Evolutionary conservation across 2,888 invertebrate species (phyloP).

Genomic region (Netelia fuscicornis): DNA sequence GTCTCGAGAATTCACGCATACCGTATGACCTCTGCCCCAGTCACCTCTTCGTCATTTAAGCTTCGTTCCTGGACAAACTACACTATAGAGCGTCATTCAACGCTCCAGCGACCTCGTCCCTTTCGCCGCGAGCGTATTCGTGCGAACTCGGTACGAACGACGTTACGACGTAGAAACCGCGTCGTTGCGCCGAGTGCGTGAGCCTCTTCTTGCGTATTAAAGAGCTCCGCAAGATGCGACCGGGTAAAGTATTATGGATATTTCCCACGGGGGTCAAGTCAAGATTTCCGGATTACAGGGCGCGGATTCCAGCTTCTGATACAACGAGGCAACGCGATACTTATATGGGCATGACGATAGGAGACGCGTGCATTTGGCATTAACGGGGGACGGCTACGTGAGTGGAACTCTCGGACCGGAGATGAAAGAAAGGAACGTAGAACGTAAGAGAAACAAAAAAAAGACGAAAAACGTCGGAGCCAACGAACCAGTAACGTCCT

Average conservation of each 20-base stretch:
- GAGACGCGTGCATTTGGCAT: constrained; percentile 79
- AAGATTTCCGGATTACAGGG: constrained; percentile 81
- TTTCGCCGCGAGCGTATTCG: constrained; percentile 50
- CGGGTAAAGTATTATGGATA: constrained; percentile 53
- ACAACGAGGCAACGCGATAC: constrained; percentile 73
- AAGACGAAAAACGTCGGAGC: too few relatives aligned
- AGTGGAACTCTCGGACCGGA: constrained; percentile 42
- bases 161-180: not conserved
- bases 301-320: constrained; percentile 80
- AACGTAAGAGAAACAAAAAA: too few relatives aligned
- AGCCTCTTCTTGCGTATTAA: constrained; percentile 79
- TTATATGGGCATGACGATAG: constrained; percentile 82
- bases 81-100: constrained; percentile 26
- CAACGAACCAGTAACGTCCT: not conserved
- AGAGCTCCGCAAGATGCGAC: constrained; percentile 59
- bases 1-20: constrained; percentile 60
- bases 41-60: too few relatives aligned
- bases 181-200: constrained; percentile 67
- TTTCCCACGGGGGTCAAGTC: constrained; percentile 64
- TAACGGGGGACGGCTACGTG: constrained; percentile 81
- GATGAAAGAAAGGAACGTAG: constrained; percentile 11
- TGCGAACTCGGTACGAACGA: constrained; percentile 9
- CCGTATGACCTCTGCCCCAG: constrained; percentile 42
- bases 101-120: constrained; percentile 58
- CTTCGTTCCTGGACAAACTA: too few relatives aligned